Percentiles rank a stretch among this genome's conserved stretches.
These are phyloP conservation scores for Menidia beryllina DNA, from an alignment of 2,113 vertebrate species.

Conservation along the genomic window DNA sequence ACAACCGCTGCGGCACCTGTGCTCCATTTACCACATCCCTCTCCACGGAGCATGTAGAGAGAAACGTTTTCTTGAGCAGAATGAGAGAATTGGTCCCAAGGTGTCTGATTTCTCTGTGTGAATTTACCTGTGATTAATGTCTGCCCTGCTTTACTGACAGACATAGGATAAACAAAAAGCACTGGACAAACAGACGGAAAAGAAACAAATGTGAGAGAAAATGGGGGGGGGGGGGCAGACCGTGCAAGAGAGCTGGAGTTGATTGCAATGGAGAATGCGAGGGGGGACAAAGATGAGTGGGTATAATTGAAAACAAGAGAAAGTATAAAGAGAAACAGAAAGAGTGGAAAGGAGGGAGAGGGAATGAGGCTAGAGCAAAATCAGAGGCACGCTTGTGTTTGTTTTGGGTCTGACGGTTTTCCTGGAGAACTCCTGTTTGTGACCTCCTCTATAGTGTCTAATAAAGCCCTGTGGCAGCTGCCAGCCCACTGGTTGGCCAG, in stretches of 20 bases:
- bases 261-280: slow-evolving; percentile 47
- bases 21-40: slow-evolving; percentile 65
- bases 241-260: slow-evolving; percentile 37
- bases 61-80: slow-evolving; percentile 67
- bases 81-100: slow-evolving; percentile 52
- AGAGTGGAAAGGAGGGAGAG: slow-evolving; percentile 8
- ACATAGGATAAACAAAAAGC: slow-evolving; percentile 64
- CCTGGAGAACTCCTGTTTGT: slow-evolving; percentile 65
- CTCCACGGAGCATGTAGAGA: slow-evolving; percentile 53
- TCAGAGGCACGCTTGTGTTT: slow-evolving; percentile 72
- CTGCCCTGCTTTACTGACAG: slow-evolving; percentile 69
- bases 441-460: slow-evolving; percentile 68
- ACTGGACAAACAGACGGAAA: slow-evolving; percentile 48
- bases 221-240: slow-evolving; percentile 14
- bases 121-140: slow-evolving; percentile 80
- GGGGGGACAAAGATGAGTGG: slow-evolving; percentile 16
- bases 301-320: slow-evolving; percentile 35
- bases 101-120: slow-evolving; percentile 65
- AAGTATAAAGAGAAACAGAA: slow-evolving; percentile 29
- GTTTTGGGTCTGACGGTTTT: slow-evolving; percentile 76
- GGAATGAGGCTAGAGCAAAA: slow-evolving; percentile 44
- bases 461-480: slow-evolving; percentile 79
- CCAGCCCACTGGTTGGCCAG: slow-evolving; percentile 61
- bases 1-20: slow-evolving; percentile 58
- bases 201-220: slow-evolving; percentile 22